Evolutionary conservation across 2,797 vertebrate species (phyloP), one percentile per base, ranked within the genome.

Genomic region (Phoeniculus purpureus): DNA sequence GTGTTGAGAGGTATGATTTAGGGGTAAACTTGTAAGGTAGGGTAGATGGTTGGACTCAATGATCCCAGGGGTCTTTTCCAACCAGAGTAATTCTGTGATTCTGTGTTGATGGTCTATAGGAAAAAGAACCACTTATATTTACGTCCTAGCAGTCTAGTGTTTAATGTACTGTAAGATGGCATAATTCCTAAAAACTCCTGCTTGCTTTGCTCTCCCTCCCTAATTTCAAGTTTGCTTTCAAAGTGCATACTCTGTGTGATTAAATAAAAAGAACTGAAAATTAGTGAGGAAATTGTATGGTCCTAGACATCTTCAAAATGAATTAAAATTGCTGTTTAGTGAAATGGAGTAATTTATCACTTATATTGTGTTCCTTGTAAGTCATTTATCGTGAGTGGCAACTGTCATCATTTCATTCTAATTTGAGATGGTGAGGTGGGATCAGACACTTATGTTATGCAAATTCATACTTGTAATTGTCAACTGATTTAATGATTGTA

Each of bases 191-290:
- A 64, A 85, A 86, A 7, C 9, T 81, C 6, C 23, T 73, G 23
- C 32, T 73, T 7, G 1, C 61, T 88, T 81, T 64, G 22, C 6
- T 56, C 8, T 81, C 21, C 45, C 6, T 92, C 43, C 19, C 9
- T 27, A 72, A 5, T 10, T 61, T 12, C 61, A 77, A 55, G 37
- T 70, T 89, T 82, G 14, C 29, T 92, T 85, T 81, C 85, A 56
- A 81, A 92, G 50, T 73, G 48, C 29, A 6, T 56, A 54, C 3
- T 81, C 45, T 45, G 9, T 67, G 47, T 83, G 64, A 87, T 92
- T 83, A 81, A 94, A 72, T 91, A 55, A 84, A 50, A 85, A 43
- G 47, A 84, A 67, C 40, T 84, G 51, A 88, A 91, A 93, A 96
- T 92, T 67, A 87, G 52, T 91, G 83, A 92, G 80, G 74, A 80